A percentile compares a stretch with the other conserved stretches of the same genome.
These are phyloP conservation scores for Diploscapter pachys DNA, from an alignment of 1,140 invertebrate genomes.

Conservation along the genomic window DNA sequence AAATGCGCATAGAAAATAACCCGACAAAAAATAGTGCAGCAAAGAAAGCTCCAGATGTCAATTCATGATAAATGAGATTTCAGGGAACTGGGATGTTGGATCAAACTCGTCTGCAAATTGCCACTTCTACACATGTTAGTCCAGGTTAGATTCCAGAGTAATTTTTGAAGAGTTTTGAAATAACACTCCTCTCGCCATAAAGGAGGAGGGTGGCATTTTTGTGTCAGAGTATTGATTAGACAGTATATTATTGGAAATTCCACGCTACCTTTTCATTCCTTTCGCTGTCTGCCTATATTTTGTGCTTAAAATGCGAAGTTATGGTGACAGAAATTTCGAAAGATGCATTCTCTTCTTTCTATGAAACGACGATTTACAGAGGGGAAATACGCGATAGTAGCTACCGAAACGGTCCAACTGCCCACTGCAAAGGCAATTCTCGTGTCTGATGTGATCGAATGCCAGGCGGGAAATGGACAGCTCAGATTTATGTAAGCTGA, in stretches of 20 bases:
- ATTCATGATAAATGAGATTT: conserved; percentile 31
- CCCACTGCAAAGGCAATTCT: conserved; percentile 51
- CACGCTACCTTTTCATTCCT: no score
- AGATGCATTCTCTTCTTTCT: conserved; percentile 4
- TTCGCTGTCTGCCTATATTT: no score
- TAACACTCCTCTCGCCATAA: not conserved
- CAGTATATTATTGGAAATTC: no score
- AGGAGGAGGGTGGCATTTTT: not conserved
- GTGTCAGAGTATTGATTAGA: no score
- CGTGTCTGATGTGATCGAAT: conserved; percentile 54
- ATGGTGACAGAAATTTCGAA: not conserved
- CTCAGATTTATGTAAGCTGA: conserved; percentile 47
- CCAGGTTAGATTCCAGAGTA: conserved; percentile 37
- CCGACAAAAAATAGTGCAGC: no score
- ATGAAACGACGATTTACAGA: conserved; percentile 41
- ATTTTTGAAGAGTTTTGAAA: no score
- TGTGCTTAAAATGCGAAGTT: not conserved
- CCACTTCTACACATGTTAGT: conserved; percentile 51
- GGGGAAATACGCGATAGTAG: conserved; percentile 51
- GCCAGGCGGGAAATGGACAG: conserved; percentile 50
- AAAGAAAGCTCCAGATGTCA: no score
- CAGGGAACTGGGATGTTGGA: conserved; percentile 47
- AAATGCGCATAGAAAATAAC: no score
- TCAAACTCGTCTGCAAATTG: conserved; percentile 31
- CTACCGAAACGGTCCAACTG: conserved; percentile 50